These are phyloP conservation scores for Melieria omissa DNA, from an alignment of 2,888 invertebrate species.

Conservation along the genomic window DNA sequence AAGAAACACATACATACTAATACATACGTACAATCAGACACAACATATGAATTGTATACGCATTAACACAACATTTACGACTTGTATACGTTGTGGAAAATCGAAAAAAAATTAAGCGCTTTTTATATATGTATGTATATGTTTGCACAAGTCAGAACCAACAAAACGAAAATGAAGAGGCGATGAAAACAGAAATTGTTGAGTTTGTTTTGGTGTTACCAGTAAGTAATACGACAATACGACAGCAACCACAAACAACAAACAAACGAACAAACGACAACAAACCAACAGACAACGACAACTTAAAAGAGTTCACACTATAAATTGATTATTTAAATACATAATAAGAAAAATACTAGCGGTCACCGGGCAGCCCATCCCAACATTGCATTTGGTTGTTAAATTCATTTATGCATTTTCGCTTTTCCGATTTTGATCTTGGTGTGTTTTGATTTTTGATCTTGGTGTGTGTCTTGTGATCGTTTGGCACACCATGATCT, in stretches of 20 bases:
- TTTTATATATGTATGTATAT: neutral
- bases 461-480: neutral
- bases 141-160: no score
- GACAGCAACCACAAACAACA: conserved; percentile 33
- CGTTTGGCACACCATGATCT: neutral
- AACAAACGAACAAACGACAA: conserved; percentile 40
- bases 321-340: conserved; percentile 26
- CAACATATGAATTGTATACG: neutral
- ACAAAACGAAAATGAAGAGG: conserved; percentile 37
- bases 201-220: conserved; percentile 54
- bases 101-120: neutral
- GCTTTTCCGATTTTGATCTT: conserved; percentile 2
- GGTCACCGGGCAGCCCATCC: conserved; percentile 69
- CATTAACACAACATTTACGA: neutral
- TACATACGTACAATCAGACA: conserved; percentile 1
- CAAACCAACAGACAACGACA: conserved; percentile 46
- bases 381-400: conserved; percentile 60
- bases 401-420: conserved; percentile 14
- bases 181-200: conserved; percentile 59
- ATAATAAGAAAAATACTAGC: conserved; percentile 56
- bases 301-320: conserved; percentile 37
- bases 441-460: conserved; percentile 21
- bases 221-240: conserved; percentile 29
- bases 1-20: neutral
- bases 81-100: neutral